Percentiles rank a stretch among this genome's conserved stretches.
Conservation (phyloP, 2,113 vertebrate genomes). For the Leuciscus idus region DNA sequence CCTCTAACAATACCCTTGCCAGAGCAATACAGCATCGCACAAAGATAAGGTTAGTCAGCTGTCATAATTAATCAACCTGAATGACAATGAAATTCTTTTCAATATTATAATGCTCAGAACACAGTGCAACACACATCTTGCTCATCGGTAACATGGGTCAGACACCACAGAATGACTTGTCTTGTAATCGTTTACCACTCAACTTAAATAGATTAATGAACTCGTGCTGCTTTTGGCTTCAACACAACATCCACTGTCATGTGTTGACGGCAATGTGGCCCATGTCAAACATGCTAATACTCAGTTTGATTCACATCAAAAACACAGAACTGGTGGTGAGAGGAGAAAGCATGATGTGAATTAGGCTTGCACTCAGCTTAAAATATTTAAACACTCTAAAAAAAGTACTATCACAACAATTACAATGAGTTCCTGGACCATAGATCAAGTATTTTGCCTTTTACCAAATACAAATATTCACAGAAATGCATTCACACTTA, state of each 20-base stretch:
- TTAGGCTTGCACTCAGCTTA: neutral
- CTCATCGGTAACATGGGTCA: slow-evolving; percentile 23
- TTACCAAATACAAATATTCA: neutral
- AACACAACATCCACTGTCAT: slow-evolving; percentile 38
- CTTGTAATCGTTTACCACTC: slow-evolving; percentile 27
- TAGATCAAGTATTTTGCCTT: neutral
- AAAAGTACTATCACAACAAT: neutral
- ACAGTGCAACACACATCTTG: neutral
- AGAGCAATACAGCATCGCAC: slow-evolving; percentile 39
- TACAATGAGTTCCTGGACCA: neutral
- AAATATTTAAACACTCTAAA: neutral
- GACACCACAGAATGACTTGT: neutral
- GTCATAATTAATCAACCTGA: slow-evolving; percentile 48
- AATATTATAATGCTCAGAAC: slow-evolving; percentile 10
- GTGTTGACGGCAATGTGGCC: neutral
- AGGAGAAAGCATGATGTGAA: neutral
- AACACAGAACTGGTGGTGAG: neutral
- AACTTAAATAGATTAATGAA: slow-evolving; percentile 50
- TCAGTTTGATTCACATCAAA: slow-evolving; percentile 3
- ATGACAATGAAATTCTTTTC: slow-evolving; percentile 27
- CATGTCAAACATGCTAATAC: slow-evolving; percentile 22
- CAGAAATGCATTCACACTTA: neutral
- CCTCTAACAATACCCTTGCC: slow-evolving; percentile 46
- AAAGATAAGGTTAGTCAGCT: slow-evolving; percentile 49
- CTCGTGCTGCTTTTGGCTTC: slow-evolving; percentile 38